Percentiles rank a stretch among this genome's conserved stretches.
Conservation (phyloP, 2,797 vertebrate species). For the Menidia menidia region DNA sequence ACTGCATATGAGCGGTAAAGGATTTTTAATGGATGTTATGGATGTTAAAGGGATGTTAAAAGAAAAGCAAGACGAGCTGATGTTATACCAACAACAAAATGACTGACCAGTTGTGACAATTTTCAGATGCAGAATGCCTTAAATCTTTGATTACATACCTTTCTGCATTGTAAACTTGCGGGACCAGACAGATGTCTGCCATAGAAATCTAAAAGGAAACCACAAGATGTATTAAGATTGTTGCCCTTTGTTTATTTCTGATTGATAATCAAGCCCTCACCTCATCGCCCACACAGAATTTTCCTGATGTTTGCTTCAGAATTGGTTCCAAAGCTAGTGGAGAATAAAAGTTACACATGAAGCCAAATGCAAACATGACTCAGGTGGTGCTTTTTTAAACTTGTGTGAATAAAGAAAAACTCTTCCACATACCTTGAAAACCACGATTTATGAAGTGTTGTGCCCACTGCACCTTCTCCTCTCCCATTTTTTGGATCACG, state of each 20-base stretch:
- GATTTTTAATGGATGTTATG: background rate
- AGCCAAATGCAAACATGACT: background rate
- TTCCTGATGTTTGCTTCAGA: slow-evolving; percentile 88
- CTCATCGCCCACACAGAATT: slow-evolving; percentile 92
- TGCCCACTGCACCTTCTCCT: slow-evolving; percentile 89
- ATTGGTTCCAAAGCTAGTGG: slow-evolving; percentile 90
- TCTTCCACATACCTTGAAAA: slow-evolving; percentile 85
- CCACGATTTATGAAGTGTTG: slow-evolving; percentile 88
- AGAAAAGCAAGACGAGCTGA: background rate
- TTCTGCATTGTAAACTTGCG: slow-evolving; percentile 95
- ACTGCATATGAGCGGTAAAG: background rate
- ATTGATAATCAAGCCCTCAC: slow-evolving; percentile 73
- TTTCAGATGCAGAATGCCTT: background rate
- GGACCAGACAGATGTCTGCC: slow-evolving; percentile 95
- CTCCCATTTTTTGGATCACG: slow-evolving; percentile 87
- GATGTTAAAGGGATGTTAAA: too few species aligned
- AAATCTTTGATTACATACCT: slow-evolving; percentile 79
- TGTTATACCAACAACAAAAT: background rate
- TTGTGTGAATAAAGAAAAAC: background rate
- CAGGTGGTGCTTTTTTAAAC: background rate
- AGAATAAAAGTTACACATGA: slow-evolving; percentile 9
- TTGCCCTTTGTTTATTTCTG: background rate
- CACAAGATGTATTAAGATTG: background rate
- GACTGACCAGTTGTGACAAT: background rate
- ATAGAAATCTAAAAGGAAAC: slow-evolving; percentile 88